Conservation (phyloP, 2,888 invertebrate species). For the Lasioglossum marginatum region DNA sequence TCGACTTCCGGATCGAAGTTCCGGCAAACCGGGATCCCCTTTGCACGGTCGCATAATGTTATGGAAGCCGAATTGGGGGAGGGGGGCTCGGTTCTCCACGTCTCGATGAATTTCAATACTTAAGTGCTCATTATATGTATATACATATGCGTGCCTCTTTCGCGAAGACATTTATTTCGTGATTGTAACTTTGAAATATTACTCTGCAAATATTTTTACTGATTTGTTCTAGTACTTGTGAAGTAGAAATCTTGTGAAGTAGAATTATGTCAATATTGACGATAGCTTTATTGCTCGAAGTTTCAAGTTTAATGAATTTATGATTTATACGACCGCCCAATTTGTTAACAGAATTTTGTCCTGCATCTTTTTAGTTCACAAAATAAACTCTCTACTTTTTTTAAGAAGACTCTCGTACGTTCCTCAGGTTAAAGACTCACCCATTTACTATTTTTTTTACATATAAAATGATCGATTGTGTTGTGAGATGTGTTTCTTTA, state of each 20-base stretch:
- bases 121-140: constrained; percentile 43
- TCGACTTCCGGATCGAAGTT: constrained; percentile 79
- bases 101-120: constrained; percentile 58
- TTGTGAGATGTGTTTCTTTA: not conserved
- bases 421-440: too few relatives aligned
- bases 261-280: not conserved
- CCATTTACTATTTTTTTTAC: not conserved
- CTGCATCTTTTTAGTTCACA: not conserved
- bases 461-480: not conserved
- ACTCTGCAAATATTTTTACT: not conserved
- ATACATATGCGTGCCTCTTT: not conserved
- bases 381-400: not conserved
- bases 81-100: constrained; percentile 32
- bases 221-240: not conserved
- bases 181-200: not conserved
- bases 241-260: not conserved
- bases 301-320: not conserved
- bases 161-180: not conserved
- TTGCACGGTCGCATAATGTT: constrained; percentile 57
- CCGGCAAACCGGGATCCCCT: constrained; percentile 69
- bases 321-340: not conserved
- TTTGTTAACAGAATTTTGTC: not conserved
- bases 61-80: constrained; percentile 44
- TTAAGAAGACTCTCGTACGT: too few relatives aligned
- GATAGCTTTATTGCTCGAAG: not conserved